Evolutionary conservation across 2,888 invertebrate genomes (phyloP).

Genomic region (Chelonus formosanus): DNA sequence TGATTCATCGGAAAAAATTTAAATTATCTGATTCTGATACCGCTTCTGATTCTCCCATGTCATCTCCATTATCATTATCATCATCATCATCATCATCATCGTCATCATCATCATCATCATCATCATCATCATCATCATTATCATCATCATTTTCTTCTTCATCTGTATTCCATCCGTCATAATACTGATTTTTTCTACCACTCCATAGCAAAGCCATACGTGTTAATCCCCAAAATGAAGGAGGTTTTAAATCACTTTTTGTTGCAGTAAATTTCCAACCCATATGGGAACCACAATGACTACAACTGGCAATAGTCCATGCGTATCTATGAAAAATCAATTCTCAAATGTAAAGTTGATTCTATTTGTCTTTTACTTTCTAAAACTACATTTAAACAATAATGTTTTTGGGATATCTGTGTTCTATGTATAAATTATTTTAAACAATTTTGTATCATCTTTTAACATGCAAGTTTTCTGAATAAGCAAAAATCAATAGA

Average conservation of each 20-base stretch:
- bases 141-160: background rate
- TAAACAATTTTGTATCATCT: too few species aligned
- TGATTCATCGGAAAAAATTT: too few species aligned
- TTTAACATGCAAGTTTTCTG: too few species aligned
- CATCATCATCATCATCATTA: background rate
- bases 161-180: conserved; percentile 12
- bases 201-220: conserved; percentile 64
- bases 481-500: too few species aligned
- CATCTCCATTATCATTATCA: too few species aligned
- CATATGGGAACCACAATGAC: conserved; percentile 74
- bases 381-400: too few species aligned
- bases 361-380: too few species aligned
- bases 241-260: conserved; percentile 70
- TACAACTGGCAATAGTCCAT: conserved; percentile 81
- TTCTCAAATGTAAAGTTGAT: background rate
- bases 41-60: too few species aligned
- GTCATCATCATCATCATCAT: background rate
- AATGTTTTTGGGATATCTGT: too few species aligned
- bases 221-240: conserved; percentile 77
- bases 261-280: conserved; percentile 84
- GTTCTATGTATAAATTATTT: too few species aligned
- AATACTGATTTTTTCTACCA: background rate
- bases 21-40: too few species aligned
- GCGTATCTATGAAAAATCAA: conserved; percentile 69
- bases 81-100: background rate